Percentiles rank a stretch among this genome's conserved stretches.
Conservation (phyloP, 2,888 invertebrate genomes). For the Heterodera filipjevi region DNA sequence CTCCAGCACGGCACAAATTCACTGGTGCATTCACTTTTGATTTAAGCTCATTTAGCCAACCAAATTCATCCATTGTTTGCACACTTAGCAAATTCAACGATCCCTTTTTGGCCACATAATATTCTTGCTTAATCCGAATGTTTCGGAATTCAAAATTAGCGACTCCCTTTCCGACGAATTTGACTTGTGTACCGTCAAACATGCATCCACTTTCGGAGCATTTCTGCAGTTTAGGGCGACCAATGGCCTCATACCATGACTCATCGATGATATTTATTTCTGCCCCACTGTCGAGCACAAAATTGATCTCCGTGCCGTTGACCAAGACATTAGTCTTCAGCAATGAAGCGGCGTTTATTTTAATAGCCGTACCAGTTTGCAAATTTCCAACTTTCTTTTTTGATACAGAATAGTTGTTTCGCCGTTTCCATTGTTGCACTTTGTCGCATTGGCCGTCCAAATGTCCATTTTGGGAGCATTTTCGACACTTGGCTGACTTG, state of each 20-base stretch:
- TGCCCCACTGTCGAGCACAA: constrained; percentile 20
- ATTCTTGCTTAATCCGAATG: background rate
- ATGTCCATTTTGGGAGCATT: too few relatives aligned
- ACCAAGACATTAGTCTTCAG: too few relatives aligned
- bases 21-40: background rate
- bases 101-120: background rate
- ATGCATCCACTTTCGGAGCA: background rate
- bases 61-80: background rate
- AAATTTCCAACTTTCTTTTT: too few relatives aligned
- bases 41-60: background rate
- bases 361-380: too few relatives aligned
- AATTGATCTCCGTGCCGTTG: background rate
- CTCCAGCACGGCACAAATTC: background rate
- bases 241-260: background rate
- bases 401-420: too few relatives aligned
- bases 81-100: background rate
- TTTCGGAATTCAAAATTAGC: background rate
- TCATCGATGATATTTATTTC: constrained; percentile 15
- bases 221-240: background rate
- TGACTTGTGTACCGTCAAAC: background rate
- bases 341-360: too few relatives aligned
- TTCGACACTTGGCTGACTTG: too few relatives aligned
- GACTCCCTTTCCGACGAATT: background rate
- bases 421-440: too few relatives aligned
- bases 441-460: too few relatives aligned